A percentile compares a stretch with the other conserved stretches of the same genome.
Evolutionary conservation across 2,888 invertebrate species (phyloP).

Genomic region (Agrotis puta): DNA sequence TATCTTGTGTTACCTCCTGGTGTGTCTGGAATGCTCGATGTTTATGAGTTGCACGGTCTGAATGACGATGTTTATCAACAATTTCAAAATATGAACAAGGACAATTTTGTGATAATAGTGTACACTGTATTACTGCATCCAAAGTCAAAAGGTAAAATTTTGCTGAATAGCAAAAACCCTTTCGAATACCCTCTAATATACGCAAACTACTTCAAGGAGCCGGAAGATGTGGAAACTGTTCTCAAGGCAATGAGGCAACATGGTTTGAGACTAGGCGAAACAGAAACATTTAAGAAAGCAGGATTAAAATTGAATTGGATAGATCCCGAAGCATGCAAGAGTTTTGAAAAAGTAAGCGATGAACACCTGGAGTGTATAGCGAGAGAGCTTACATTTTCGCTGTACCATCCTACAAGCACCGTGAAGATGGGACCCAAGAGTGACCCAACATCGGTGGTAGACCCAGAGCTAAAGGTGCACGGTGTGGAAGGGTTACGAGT

Average conservation of each 20-base stretch:
- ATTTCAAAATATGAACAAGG: conserved; percentile 73
- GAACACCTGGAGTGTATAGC: conserved; percentile 75
- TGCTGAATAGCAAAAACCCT: conserved; percentile 92
- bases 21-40: conserved; percentile 72
- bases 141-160: conserved; percentile 92
- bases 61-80: conserved; percentile 71
- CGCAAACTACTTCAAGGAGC: conserved; percentile 92
- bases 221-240: conserved; percentile 86
- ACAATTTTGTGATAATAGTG: conserved; percentile 81
- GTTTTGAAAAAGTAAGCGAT: conserved; percentile 70
- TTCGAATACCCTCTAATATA: conserved; percentile 91
- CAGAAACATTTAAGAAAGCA: conserved; percentile 72
- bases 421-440: conserved; percentile 91
- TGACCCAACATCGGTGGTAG: conserved; percentile 89
- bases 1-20: conserved; percentile 75
- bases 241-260: conserved; percentile 73
- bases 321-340: conserved; percentile 76
- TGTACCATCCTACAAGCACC: conserved; percentile 94
- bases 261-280: conserved; percentile 71
- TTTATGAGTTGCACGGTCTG: conserved; percentile 71
- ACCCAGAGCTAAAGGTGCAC: conserved; percentile 89
- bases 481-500: conserved; percentile 90
- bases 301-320: conserved; percentile 78
- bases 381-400: conserved; percentile 80
- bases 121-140: conserved; percentile 92